Base-by-base conservation (phyloP, 2,797 vertebrate genomes). In the Clamator glandarius region DNA sequence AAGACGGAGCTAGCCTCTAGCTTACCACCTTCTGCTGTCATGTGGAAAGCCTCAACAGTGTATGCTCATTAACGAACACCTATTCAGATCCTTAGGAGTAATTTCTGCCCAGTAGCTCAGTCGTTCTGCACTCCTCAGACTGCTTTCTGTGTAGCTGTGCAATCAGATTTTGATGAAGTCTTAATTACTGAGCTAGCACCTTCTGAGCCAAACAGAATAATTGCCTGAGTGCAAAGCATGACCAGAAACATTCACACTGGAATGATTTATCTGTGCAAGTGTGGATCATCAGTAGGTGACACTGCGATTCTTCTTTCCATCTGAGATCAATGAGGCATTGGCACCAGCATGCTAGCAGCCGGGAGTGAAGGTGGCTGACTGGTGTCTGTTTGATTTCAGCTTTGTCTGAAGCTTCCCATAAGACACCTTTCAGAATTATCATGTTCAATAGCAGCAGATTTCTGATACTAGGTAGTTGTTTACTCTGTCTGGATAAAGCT, bases 341-440 rank as follows among this genome's bases (percentile, higher is more conserved):
- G 64, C 55, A 24, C 35, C 11, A 3, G 18, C 2, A 3, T 0
- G 0, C 46, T 31, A 25, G 12, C 4, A 5, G 16, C 42, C 2
- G 1, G 0, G 0, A 42, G 12, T 33, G 57, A 81, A 67, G 80
- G 57, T 51, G 59, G 17, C 61, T 92, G 61, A 7, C 52, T 62
- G 57, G 51, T 28, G 41, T 6, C 67, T 1, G 3, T 61, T 67
- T 59, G 35, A 21, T 64, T 89, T 68, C 76, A 80, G 61, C 33
- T 31, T 64, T 76, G 51, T 48, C 55, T 78, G 35, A 59, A 72
- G 39, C 17, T 73, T 36, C 11, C n/a, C 46, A 0, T 36, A 63
- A 89, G 63, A 31, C 11, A 7, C 17, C 51, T 78, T 29, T 29
- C 26, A 35, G 68, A 87, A 87, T 42, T 18, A 42, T 4, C n/a